A percentile compares a stretch with the other conserved stretches of the same genome.
These are phyloP conservation scores for Cisticola juncidis DNA, from an alignment of 2,113 vertebrate genomes.

Conservation along the genomic window DNA sequence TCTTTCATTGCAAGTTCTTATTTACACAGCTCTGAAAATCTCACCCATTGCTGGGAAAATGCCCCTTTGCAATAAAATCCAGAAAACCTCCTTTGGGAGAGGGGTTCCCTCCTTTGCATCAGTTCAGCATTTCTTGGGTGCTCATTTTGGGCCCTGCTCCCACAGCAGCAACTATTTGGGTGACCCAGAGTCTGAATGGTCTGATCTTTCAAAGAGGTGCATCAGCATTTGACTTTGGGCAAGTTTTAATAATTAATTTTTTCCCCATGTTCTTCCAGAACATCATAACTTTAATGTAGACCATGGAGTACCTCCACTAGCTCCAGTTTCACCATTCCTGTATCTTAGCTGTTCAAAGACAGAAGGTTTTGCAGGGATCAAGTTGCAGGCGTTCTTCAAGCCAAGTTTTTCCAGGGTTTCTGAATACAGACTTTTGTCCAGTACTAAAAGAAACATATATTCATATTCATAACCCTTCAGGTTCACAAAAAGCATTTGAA, in stretches of 20 bases:
- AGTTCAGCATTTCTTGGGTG: not conserved
- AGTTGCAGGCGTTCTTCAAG: not conserved
- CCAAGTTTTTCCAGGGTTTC: not conserved
- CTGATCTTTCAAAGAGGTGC: not conserved
- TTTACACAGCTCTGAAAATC: not conserved
- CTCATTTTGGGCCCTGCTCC: not conserved
- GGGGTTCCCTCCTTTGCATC: rapidly evolving
- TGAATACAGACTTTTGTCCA: not conserved
- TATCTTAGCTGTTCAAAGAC: not conserved
- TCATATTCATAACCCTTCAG: not conserved
- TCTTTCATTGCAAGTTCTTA: not conserved
- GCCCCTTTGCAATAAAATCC: not conserved
- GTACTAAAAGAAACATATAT: not conserved
- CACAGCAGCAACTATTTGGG: not conserved
- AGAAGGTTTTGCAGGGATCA: not conserved
- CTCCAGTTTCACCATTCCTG: not conserved
- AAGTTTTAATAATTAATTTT: not conserved
- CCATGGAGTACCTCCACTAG: not conserved
- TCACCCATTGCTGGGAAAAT: not conserved
- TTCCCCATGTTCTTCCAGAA: not conserved
- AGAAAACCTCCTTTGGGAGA: not conserved
- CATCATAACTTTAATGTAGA: not conserved
- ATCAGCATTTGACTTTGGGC: not conserved
- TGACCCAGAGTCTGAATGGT: not conserved
- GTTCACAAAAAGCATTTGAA: not conserved